phyloP scores from a whole-genome alignment of 2,113 vertebrate genomes.

The Peromyscus leucopus region DNA sequence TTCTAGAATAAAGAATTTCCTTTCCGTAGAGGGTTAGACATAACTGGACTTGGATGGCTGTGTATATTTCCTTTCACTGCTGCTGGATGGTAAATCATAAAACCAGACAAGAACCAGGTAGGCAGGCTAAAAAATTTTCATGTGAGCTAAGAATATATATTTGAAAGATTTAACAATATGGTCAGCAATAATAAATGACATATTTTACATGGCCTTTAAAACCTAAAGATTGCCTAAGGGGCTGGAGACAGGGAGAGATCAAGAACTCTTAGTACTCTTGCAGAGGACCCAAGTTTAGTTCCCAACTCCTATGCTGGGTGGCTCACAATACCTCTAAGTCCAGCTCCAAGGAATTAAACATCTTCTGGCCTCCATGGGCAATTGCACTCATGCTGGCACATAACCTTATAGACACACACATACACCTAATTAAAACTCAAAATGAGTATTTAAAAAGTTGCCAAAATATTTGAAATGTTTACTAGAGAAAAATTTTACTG shows the following conservation, averaged over 20 bases:
- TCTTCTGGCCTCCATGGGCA: background rate
- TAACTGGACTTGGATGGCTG: background rate
- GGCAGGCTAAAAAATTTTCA: background rate
- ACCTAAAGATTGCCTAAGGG: background rate
- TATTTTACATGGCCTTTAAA: background rate
- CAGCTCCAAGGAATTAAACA: background rate
- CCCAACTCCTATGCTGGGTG: background rate
- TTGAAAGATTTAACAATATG: background rate
- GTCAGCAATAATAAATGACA: background rate
- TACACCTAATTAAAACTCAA: background rate
- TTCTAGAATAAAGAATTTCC: background rate
- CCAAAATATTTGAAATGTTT: constrained; percentile 11
- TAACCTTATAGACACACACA: background rate
- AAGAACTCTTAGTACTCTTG: background rate
- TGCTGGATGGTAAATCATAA: background rate
- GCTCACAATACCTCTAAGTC: background rate
- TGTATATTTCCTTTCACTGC: background rate
- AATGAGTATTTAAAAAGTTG: background rate
- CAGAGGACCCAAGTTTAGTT: background rate
- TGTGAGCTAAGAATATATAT: background rate
- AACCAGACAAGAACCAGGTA: background rate
- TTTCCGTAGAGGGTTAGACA: background rate
- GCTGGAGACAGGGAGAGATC: background rate
- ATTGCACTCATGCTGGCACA: background rate
- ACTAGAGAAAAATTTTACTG: background rate